Conservation (phyloP, 2,113 vertebrate species). For the Falco punctatus region DNA sequence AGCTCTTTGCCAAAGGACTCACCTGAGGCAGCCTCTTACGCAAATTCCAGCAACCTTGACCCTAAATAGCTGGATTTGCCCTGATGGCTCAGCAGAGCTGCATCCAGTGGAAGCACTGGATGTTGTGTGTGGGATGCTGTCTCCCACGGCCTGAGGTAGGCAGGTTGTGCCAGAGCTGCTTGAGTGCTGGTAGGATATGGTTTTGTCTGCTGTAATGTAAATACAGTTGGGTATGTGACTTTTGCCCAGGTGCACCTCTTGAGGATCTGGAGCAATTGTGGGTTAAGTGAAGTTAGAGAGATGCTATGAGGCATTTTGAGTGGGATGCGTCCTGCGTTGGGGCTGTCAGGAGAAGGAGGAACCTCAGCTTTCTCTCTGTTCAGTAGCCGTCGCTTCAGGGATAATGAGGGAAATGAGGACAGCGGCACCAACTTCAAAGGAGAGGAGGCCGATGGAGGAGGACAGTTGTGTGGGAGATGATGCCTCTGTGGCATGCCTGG, state of each 20-base stretch:
- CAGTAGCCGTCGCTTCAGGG: background rate
- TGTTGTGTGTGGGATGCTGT: background rate
- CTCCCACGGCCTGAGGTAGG: background rate
- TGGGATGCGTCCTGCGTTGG: background rate
- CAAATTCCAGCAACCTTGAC: background rate
- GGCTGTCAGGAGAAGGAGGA: background rate
- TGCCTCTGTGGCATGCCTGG: background rate
- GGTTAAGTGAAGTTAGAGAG: background rate
- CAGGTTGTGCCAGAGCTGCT: background rate
- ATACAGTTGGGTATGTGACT: background rate
- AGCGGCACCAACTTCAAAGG: background rate
- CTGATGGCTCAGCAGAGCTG: background rate
- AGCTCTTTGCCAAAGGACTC: background rate
- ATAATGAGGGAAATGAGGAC: background rate
- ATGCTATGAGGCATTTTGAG: background rate
- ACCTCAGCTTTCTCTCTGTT: background rate
- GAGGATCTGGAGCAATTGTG: background rate
- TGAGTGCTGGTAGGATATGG: background rate
- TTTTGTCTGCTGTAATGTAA: background rate
- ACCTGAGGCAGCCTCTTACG: background rate
- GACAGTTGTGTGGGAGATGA: background rate
- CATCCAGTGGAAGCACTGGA: background rate
- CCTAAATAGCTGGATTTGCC: background rate
- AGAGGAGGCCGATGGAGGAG: background rate
- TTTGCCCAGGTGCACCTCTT: background rate